These are phyloP conservation scores for Limenitis camilla DNA, from an alignment of 2,888 invertebrate genomes.

Conservation along the genomic window DNA sequence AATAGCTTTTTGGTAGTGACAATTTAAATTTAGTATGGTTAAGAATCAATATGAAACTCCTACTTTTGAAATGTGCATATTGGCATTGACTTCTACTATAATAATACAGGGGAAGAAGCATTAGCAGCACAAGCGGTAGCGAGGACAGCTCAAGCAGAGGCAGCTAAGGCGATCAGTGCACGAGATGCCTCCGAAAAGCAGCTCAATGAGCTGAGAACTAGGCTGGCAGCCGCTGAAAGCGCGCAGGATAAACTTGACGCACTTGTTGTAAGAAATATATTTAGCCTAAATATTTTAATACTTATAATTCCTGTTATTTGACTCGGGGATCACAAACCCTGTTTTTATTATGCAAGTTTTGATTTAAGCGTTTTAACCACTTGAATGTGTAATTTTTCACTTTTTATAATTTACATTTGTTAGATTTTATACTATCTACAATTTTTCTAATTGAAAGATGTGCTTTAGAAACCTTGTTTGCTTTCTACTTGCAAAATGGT, in stretches of 20 bases:
- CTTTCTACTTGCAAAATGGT: no score
- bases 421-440: no score
- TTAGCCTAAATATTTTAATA: not conserved
- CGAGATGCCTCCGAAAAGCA: slow-evolving; percentile 48
- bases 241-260: slow-evolving; percentile 63
- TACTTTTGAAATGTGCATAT: no score
- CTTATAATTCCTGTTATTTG: not conserved
- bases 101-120: slow-evolving; percentile 56
- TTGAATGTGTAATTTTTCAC: no score
- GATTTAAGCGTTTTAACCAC: no score
- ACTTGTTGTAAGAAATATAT: slow-evolving; percentile 41
- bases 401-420: no score
- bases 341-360: no score
- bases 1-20: no score
- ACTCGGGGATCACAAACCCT: not conserved
- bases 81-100: not conserved
- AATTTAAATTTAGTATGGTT: no score
- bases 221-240: slow-evolving; percentile 52
- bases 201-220: slow-evolving; percentile 42
- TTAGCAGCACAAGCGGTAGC: slow-evolving; percentile 62
- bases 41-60: no score
- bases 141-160: slow-evolving; percentile 59
- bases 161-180: slow-evolving; percentile 44
- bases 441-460: no score
- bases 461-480: no score